Evolutionary conservation across 2,888 invertebrate genomes (phyloP).

Genomic region (Cryptophagus acutangulus): DNA sequence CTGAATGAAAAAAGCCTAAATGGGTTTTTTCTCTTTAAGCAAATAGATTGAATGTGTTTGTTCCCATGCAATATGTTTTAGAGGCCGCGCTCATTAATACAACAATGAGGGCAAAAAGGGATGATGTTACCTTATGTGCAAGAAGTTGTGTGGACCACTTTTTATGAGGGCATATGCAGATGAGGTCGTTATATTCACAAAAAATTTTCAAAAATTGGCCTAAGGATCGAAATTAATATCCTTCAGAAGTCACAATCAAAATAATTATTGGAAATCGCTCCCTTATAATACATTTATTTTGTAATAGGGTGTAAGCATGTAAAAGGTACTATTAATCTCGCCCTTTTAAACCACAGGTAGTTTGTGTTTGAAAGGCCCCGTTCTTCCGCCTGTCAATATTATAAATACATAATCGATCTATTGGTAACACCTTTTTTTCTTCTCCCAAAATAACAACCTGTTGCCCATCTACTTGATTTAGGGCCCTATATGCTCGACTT

Average conservation of each 20-base stretch:
- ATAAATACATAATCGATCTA: conserved; percentile 40
- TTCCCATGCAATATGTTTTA: conserved; percentile 27
- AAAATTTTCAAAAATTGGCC: too few relatives aligned
- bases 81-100: conserved; percentile 1
- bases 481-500: too few relatives aligned
- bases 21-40: conserved; percentile 40
- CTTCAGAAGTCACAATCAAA: not conserved
- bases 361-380: conserved; percentile 13
- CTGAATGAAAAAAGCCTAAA: conserved; percentile 30
- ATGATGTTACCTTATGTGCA: conserved; percentile 18
- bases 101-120: conserved; percentile 14
- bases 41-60: conserved; percentile 33
- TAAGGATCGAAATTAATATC: too few relatives aligned
- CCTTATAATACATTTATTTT: too few relatives aligned
- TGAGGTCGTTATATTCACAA: conserved; percentile 11
- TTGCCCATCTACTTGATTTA: conserved; percentile 18
- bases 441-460: conserved; percentile 24
- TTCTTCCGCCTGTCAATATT: conserved; percentile 37
- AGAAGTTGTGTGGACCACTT: conserved; percentile 21
- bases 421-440: conserved; percentile 34
- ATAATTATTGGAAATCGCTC: not conserved
- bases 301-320: conserved; percentile 2
- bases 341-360: conserved; percentile 17
- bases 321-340: conserved; percentile 3
- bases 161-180: conserved; percentile 23